These are phyloP conservation scores for Cecidostiba fungosa DNA, from an alignment of 2,888 invertebrate genomes.

Conservation along the genomic window DNA sequence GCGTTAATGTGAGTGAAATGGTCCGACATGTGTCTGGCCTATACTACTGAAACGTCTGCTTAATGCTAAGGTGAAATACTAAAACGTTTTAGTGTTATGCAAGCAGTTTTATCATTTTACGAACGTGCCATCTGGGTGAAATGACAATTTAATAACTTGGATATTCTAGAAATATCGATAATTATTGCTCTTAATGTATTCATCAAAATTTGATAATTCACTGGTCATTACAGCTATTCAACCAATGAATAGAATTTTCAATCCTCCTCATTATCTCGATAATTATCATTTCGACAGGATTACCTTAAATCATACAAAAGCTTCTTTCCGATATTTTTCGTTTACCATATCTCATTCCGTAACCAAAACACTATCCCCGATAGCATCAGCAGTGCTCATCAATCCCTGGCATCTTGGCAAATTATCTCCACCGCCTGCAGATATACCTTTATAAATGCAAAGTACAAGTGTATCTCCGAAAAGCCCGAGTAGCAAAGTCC, in stretches of 20 bases:
- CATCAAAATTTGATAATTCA: too few relatives aligned
- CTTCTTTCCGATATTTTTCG: background rate
- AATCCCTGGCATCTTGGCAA: background rate
- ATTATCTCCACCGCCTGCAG: background rate
- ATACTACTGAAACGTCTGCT: background rate
- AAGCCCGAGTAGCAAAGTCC: background rate
- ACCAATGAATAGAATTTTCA: background rate
- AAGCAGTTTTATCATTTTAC: background rate
- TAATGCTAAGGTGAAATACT: background rate
- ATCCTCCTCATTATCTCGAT: too few relatives aligned
- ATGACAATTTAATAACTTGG: background rate
- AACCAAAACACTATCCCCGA: background rate
- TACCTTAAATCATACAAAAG: background rate
- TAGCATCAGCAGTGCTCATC: background rate
- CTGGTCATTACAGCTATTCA: too few relatives aligned
- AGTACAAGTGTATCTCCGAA: background rate
- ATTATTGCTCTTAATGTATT: background rate
- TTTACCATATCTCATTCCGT: background rate
- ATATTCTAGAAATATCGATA: background rate
- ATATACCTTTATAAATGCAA: conserved; percentile 16
- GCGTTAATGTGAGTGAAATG: background rate
- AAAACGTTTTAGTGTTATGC: background rate
- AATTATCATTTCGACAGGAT: background rate
- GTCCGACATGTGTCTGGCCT: background rate
- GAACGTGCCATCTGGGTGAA: background rate